Evolutionary conservation across 2,797 vertebrate species (phyloP), one percentile per base, ranked within the genome.

Genomic region (Ispidina lecontei): DNA sequence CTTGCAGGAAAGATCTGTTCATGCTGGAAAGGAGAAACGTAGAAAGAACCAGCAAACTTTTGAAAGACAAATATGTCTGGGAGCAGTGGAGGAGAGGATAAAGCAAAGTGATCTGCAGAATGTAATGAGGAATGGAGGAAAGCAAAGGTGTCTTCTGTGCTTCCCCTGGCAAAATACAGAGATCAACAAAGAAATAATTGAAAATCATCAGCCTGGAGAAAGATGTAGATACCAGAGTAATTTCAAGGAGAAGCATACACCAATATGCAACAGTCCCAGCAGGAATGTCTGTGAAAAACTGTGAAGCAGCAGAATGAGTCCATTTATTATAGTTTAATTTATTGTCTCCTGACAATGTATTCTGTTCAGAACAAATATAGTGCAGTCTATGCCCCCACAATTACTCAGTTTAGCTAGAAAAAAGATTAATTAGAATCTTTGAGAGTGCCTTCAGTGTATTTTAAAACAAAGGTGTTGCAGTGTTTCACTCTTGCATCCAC

Each of bases 301-400:
- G 25, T 0, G 0, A 0, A 0, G 73, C 63, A 81, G 60, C 41
- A 92, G 60, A 75, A 76, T 75, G 60, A 64, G 63, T 92, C 83
- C 47, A 56, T 93, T 86, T 94, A 81, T 81, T 93, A 56, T 44
- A 25, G 44, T 67, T 80, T 81, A 81, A 92, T 93, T 93, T 90
- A 82, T 64, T 90, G 87, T 54, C 54, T 84, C 52, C 60, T 88
- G 87, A 96, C 85, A 91, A 39, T 54, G n/a, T 71, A 41, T 62
- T 74, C 78, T 72, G n/a, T 71, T 92, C 78, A 77, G 78, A 83
- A 47, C 65, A 93, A 87, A 87, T 59, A 81, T 8, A 92, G 31
- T 83, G 79, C 28, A 58, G 72, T n/a, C 39, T 80, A 62, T 85
- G 84, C 65, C 79, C 69, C 51, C 39, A 59, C 19, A 94, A 89